Conservation (phyloP, 2,888 invertebrate species). For the Eupithecia tripunctaria region DNA sequence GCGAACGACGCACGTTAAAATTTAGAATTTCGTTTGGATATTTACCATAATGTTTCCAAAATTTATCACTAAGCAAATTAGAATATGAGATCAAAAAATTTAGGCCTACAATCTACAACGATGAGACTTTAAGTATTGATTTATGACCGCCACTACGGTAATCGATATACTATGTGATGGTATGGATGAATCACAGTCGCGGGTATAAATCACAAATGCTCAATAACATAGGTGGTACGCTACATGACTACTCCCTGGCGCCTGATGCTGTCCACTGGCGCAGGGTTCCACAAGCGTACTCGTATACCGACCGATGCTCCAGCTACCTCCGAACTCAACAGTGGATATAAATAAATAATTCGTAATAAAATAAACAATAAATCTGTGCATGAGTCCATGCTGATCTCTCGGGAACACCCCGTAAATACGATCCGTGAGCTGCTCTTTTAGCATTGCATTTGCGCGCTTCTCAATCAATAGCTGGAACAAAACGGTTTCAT, state of each 20-base stretch:
- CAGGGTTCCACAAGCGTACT: conserved; percentile 63
- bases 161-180: conserved; percentile 76
- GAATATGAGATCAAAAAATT: conserved; percentile 84
- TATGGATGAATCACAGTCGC: conserved; percentile 81
- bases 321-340: conserved; percentile 60
- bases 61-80: conserved; percentile 84
- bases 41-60: conserved; percentile 77
- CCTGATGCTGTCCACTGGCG: conserved; percentile 54
- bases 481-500: conserved; percentile 55
- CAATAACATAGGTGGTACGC: conserved; percentile 80
- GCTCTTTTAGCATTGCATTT: conserved; percentile 67
- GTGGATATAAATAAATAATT: conserved; percentile 69
- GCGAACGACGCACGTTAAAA: conserved; percentile 74
- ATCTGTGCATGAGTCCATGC: conserved; percentile 73
- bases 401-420: conserved; percentile 55
- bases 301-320: conserved; percentile 47
- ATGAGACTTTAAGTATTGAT: conserved; percentile 81
- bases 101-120: conserved; percentile 83
- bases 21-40: conserved; percentile 80
- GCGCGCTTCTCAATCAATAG: conserved; percentile 67
- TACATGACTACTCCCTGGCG: conserved; percentile 71
- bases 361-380: conserved; percentile 68
- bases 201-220: conserved; percentile 80
- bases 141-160: conserved; percentile 78
- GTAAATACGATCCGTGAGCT: conserved; percentile 48